Base-by-base conservation (phyloP, 2,113 vertebrate genomes). In the Rhinolophus sinicus region DNA sequence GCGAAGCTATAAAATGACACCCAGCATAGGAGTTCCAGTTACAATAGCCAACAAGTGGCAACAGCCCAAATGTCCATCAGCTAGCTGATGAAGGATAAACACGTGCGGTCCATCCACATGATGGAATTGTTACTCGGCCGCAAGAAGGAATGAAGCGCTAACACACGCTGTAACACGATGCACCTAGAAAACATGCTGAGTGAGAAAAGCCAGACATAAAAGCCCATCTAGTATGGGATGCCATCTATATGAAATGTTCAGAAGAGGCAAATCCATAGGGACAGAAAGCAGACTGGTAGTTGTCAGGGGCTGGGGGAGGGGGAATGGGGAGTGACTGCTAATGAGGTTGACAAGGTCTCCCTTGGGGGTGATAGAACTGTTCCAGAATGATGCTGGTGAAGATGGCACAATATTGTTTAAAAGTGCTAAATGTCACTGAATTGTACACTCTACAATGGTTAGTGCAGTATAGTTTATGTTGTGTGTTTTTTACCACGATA, bases 101-200 rank as follows among this genome's bases (percentile, higher is more conserved):
- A 28, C 8, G 56, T 0, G 11, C 35, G 50, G 26, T 33, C 35
- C n/a, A 35, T 8, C 21, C 22, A 30, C 14, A n/a, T 5, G 11
- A 8, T 0, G 5, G 44, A 67, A 12, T 15, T 15, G 40, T 30
- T 9, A n/a, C 22, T 24, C 52, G 22, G 38, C 14, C 13, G 1
- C 0, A 33, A 21, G n/a, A 33, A 56, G 30, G 30, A 76, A n/a
- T 0, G 28, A 73, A 11, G 64, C 21, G 3, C 8, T 28, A n/a
- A 70, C 10, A 13, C 6, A 14, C 0, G 7, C 67, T 5, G 18
- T 13, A 4, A 0, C 1, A 0, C 0, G 24, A 30, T 22, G 22
- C 3, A 3, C n/a, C 82, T 44, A 5, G 38, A 14, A 89, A 44
- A 81, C 33, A 0, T 0, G 8, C 76, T n/a, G 44, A n/a, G 76